phyloP scores from a whole-genome alignment of 2,113 vertebrate species.

The Protobothrops flavoviridis region DNA sequence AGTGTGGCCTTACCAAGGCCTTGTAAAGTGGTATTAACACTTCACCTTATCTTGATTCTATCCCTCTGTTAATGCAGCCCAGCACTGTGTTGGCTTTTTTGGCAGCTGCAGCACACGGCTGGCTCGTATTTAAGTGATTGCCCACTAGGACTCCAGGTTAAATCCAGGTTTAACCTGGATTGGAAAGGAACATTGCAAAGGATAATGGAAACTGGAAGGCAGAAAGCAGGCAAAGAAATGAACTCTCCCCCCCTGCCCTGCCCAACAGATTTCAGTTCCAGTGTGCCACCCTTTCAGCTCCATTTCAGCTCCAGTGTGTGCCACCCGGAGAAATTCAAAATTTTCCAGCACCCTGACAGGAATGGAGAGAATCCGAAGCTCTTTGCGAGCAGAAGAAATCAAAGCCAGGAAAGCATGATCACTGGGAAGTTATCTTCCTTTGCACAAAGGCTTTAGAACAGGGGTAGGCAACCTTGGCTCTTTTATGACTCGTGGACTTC shows the following conservation, averaged over 20 bases:
- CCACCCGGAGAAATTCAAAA: not conserved
- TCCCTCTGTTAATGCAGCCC: no score
- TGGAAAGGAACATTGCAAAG: not conserved
- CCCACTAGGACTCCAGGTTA: not conserved
- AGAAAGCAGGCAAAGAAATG: not conserved
- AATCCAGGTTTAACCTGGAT: not conserved
- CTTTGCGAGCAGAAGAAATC: not conserved
- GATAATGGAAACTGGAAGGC: not conserved
- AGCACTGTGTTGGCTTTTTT: no score
- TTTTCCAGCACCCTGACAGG: not conserved
- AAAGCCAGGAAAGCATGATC: not conserved
- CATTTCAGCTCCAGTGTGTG: not conserved
- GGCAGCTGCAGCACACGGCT: no score
- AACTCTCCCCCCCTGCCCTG: no score
- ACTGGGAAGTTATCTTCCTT: not conserved
- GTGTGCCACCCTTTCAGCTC: not conserved
- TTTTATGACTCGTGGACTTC: no score
- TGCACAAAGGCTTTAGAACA: not conserved
- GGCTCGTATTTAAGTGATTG: no score
- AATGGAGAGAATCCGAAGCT: not conserved
- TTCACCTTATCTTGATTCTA: no score
- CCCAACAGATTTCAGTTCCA: no score
- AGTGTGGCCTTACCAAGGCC: no score
- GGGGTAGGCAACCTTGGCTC: no score
- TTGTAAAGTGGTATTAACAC: no score